Evolutionary conservation across 2,113 vertebrate genomes (phyloP), one percentile per base, ranked within the genome.

Genomic region (Mirounga angustirostris): DNA sequence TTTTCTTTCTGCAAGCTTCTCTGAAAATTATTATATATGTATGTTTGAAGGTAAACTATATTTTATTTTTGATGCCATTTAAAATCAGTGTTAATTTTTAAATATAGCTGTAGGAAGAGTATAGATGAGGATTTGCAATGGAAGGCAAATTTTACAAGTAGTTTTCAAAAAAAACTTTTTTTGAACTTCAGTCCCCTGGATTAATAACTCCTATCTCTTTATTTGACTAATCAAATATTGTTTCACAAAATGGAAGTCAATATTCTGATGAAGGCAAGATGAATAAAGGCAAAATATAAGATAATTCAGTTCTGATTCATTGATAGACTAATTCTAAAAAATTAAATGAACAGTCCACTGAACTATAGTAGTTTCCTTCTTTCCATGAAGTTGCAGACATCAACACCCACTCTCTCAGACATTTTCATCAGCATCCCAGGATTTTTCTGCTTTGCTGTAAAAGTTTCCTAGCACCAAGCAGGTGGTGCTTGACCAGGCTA

Each of bases 11-110:
- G 33, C 65, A 88, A 89, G n/a, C 30, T 16, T 95, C 21, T 88
- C 36, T 89, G 43, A 95, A 96, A 97, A 94, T 74, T 52, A 50
- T 65, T 33, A 65, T 33, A 33, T 67, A 33, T n/a, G 8, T 19
- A n/a, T 69, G 3, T 96, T 78, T 83, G 13, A 24, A 93, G n/a
- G 43, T 59, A 95, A 85, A 43, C 46, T 95, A 18, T 59, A 40
- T 54, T 78, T 87, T 81, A 80, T 67, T 69, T 91, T 86, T 86
- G 18, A 50, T 94, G 74, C 2, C 36, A 40, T 61, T 89, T 93
- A 90, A 90, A 89, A 71, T 73, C 54, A 74, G n/a, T 33, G 22
- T 54, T 95, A 87, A 67, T 96, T 84, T 94, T 82, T 40, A 78
- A 95, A 85, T n/a, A 69, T 7, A 59, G 28, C 26, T 67, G 19